A percentile compares a stretch with the other conserved stretches of the same genome.
Evolutionary conservation across 2,888 invertebrate species (phyloP).

Genomic region (Sepiola atlantica): DNA sequence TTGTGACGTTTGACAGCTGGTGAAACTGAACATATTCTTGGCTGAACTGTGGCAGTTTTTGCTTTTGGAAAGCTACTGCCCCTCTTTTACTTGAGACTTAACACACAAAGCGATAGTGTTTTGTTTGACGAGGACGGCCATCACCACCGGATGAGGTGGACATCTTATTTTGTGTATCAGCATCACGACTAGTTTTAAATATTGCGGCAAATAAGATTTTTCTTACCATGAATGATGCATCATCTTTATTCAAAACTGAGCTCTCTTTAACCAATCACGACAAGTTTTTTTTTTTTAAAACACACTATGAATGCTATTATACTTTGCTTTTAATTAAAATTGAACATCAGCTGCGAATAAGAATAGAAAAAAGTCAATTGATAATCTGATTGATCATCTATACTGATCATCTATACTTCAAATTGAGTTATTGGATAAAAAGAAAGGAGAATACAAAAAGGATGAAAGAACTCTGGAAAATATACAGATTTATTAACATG

Average conservation of each 20-base stretch:
- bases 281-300: too few species aligned
- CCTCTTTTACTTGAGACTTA: too few species aligned
- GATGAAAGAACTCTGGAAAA: background rate
- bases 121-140: too few species aligned
- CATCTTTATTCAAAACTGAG: background rate
- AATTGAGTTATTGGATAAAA: background rate
- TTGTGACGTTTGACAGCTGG: too few species aligned
- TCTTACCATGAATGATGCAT: background rate
- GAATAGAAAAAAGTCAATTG: background rate
- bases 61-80: too few species aligned
- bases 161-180: too few species aligned
- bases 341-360: background rate
- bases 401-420: background rate
- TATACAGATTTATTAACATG: background rate
- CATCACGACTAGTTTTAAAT: too few species aligned
- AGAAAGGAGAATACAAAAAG: background rate
- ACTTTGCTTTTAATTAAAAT: background rate
- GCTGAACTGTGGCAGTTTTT: too few species aligned
- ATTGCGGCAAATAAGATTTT: background rate
- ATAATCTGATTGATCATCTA: background rate
- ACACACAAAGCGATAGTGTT: too few species aligned
- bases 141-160: too few species aligned
- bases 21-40: too few species aligned
- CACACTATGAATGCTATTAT: too few species aligned
- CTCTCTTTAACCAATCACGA: background rate